Percentiles rank a stretch among this genome's conserved stretches.
phyloP scores from a whole-genome alignment of 2,113 vertebrate species.

The Eretmodus cyanostictus region DNA sequence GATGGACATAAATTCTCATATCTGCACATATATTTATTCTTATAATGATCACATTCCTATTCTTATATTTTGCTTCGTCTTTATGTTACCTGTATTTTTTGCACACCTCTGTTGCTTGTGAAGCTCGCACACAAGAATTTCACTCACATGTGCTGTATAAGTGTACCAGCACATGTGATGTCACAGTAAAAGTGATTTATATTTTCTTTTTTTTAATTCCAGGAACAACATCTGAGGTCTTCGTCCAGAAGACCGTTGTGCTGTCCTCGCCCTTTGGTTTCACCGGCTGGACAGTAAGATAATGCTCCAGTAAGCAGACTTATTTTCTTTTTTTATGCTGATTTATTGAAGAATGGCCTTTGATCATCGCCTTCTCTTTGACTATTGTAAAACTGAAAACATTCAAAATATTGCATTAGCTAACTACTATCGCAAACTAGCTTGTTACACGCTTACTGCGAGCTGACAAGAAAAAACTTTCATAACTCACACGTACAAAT shows the following conservation, averaged over 20 bases:
- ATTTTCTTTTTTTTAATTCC: too few relatives aligned
- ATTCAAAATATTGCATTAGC: not conserved
- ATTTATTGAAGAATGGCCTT: not conserved
- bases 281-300: not conserved
- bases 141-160: too few relatives aligned
- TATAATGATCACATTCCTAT: too few relatives aligned
- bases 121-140: too few relatives aligned
- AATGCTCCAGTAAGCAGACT: not conserved
- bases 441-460: not conserved
- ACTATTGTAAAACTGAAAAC: not conserved
- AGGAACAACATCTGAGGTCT: too few relatives aligned
- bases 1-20: too few relatives aligned
- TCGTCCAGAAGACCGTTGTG: not conserved
- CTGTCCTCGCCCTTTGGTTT: not conserved
- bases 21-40: too few relatives aligned
- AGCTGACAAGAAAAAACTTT: not conserved
- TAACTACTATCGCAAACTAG: accelerated
- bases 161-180: too few relatives aligned
- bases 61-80: too few relatives aligned
- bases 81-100: too few relatives aligned
- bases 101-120: too few relatives aligned
- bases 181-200: too few relatives aligned
- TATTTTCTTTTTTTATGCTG: not conserved
- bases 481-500: not conserved
- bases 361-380: not conserved